Percentiles rank a stretch among this genome's conserved stretches.
phyloP scores from a whole-genome alignment of 2,888 invertebrate species.

The Venusia cambrica region DNA sequence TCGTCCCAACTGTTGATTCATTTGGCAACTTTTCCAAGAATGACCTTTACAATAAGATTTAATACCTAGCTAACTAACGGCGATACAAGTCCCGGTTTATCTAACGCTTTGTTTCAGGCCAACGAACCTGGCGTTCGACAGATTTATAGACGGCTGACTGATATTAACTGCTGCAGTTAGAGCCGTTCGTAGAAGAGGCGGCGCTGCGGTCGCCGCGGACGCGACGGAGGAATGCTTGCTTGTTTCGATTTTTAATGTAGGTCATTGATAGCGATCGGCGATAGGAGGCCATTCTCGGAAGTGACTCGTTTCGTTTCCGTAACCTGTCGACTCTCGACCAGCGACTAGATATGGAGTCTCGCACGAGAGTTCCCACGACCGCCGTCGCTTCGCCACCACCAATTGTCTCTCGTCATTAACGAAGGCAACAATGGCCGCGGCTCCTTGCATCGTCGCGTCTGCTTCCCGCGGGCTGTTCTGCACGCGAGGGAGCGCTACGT shows the following conservation, averaged over 20 bases:
- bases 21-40: conserved; percentile 31
- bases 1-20: conserved; percentile 26
- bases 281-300: conserved; percentile 11
- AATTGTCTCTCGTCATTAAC: conserved; percentile 8
- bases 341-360: conserved; percentile 2
- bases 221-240: conserved; percentile 12
- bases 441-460: conserved; percentile 24
- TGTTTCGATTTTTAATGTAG: conserved; percentile 3
- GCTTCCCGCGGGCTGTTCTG: no score
- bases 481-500: no score
- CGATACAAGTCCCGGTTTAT: conserved; percentile 39
- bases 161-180: conserved; percentile 40
- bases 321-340: neutral
- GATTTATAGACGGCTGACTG: conserved; percentile 55
- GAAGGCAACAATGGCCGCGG: conserved; percentile 22
- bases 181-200: conserved; percentile 44
- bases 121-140: conserved; percentile 50
- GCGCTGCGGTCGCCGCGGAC: conserved; percentile 15
- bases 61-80: conserved; percentile 28
- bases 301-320: conserved; percentile 1
- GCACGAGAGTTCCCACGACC: conserved; percentile 1
- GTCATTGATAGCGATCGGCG: conserved; percentile 11
- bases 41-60: conserved; percentile 35
- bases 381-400: no score
- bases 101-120: conserved; percentile 32